Conservation (phyloP, 2,113 vertebrate species). For the Rhinoderma darwinii region DNA sequence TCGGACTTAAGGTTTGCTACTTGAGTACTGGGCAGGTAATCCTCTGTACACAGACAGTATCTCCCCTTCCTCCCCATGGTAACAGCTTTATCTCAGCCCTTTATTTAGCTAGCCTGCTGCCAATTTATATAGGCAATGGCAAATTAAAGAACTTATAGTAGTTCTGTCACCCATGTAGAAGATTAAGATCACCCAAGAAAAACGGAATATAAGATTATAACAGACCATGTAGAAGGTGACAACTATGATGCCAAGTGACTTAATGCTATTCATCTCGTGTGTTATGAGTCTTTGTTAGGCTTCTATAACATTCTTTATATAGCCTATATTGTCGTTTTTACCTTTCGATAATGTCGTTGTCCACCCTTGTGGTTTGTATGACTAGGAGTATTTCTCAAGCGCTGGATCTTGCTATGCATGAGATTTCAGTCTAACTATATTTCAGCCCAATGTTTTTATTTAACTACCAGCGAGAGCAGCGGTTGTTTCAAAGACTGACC, state of each 20-base stretch:
- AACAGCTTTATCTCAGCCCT: neutral
- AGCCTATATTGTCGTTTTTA: neutral
- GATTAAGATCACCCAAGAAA: neutral
- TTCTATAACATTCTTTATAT: too few relatives aligned
- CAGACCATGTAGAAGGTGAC: neutral
- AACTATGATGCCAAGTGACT: neutral
- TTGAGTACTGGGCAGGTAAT: slow-evolving; percentile 8
- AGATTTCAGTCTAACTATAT: neutral
- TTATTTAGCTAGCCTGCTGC: neutral
- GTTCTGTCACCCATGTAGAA: neutral
- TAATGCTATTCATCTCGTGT: neutral
- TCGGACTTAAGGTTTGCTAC: neutral
- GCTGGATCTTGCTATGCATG: neutral
- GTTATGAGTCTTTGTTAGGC: too few relatives aligned
- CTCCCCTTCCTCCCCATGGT: neutral
- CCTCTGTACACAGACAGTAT: neutral
- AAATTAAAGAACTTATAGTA: neutral
- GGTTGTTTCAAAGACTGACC: slow-evolving; percentile 40
- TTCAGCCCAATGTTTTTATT: slow-evolving; percentile 18
- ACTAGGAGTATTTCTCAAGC: too few relatives aligned
- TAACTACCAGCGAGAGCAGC: neutral
- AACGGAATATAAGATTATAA: neutral
- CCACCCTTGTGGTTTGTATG: neutral
- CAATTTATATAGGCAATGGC: neutral
- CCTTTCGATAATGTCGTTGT: neutral